phyloP scores from a whole-genome alignment of 2,888 invertebrate genomes.

The Drosophila siamana region DNA sequence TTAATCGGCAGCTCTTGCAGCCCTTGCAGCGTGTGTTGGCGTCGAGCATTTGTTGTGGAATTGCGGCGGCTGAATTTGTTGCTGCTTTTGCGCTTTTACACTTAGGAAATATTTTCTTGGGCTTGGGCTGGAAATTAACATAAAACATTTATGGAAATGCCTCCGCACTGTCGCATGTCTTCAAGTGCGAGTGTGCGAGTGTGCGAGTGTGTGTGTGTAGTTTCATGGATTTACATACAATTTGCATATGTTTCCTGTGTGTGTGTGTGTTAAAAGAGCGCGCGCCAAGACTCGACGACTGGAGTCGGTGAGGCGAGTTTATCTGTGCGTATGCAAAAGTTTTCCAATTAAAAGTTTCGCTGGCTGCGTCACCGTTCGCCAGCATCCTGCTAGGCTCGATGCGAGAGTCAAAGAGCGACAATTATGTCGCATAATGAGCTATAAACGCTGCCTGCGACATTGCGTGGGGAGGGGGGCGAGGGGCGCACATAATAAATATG shows the following conservation, averaged over 20 bases:
- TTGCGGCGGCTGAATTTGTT: neutral
- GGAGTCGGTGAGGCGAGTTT: slow-evolving; percentile 63
- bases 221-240: slow-evolving; percentile 44
- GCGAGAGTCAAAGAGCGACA: slow-evolving; percentile 43
- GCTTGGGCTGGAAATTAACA: slow-evolving; percentile 57
- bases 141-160: slow-evolving; percentile 68
- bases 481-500: slow-evolving; percentile 25
- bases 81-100: neutral
- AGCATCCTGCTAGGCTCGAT: neutral
- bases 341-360: slow-evolving; percentile 74
- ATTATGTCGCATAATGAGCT: slow-evolving; percentile 74
- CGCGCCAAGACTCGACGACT: slow-evolving; percentile 47
- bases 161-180: slow-evolving; percentile 49
- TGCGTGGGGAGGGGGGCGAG: neutral
- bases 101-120: neutral
- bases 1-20: no score
- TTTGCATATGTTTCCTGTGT: slow-evolving; percentile 42
- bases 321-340: slow-evolving; percentile 75
- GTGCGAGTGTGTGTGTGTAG: slow-evolving; percentile 30
- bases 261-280: slow-evolving; percentile 8
- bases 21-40: no score
- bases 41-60: neutral
- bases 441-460: slow-evolving; percentile 46
- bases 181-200: slow-evolving; percentile 19
- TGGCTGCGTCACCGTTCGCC: slow-evolving; percentile 22